These are phyloP conservation scores for Lerista edwardsae DNA, from an alignment of 2,797 vertebrate species.

Conservation along the genomic window DNA sequence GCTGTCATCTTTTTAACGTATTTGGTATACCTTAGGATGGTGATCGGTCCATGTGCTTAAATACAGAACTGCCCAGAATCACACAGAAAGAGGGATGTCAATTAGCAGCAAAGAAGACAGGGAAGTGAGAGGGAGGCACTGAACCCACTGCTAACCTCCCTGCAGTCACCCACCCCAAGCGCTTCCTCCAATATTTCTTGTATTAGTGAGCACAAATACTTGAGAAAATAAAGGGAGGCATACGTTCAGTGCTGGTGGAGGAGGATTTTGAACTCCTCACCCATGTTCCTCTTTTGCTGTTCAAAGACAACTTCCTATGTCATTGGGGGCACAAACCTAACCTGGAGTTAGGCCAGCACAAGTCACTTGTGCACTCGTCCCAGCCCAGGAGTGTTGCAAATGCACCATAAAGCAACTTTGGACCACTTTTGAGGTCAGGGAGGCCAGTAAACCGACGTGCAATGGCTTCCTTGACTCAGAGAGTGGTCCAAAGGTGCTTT, in stretches of 20 bases:
- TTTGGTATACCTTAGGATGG: not conserved
- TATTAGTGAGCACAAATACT: not conserved
- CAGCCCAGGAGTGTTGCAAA: too few species aligned
- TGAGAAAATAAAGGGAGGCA: not conserved
- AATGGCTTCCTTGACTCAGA: too few species aligned
- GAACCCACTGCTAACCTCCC: not conserved
- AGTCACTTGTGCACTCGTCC: too few species aligned
- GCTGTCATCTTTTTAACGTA: conserved; percentile 37
- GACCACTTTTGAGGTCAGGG: too few species aligned
- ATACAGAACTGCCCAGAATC: not conserved
- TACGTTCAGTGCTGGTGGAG: too few species aligned
- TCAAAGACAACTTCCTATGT: not conserved
- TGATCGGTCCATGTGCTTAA: not conserved
- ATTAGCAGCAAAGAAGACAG: not conserved
- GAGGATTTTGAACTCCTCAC: too few species aligned
- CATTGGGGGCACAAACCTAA: too few species aligned
- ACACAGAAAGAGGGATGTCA: not conserved
- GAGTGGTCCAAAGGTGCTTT: too few species aligned
- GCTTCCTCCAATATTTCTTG: too few species aligned
- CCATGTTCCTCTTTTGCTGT: not conserved
- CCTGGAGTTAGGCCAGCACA: too few species aligned
- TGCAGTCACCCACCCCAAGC: not conserved
- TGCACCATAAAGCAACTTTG: too few species aligned
- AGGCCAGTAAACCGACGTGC: too few species aligned
- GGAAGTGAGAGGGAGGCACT: not conserved